Evolutionary conservation across 2,113 vertebrate species (phyloP).

Genomic region (Bothrops jararaca): DNA sequence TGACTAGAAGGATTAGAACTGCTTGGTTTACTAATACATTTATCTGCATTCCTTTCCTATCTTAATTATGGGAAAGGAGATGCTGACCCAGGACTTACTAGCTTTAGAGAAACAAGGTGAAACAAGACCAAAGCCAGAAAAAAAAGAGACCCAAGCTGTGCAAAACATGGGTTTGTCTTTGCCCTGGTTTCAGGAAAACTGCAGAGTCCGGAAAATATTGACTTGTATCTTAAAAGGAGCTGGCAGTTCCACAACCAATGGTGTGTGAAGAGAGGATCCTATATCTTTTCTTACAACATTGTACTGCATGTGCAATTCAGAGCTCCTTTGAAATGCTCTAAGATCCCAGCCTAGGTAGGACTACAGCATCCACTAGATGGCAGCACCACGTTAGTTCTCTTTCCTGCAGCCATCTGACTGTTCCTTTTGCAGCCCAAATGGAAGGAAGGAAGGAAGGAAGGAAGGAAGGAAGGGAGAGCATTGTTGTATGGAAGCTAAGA

Average conservation of each 20-base stretch:
- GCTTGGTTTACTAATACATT: background rate
- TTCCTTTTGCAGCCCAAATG: background rate
- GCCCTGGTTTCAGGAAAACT: background rate
- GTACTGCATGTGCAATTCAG: background rate
- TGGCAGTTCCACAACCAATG: background rate
- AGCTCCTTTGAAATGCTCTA: background rate
- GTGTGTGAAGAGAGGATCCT: background rate
- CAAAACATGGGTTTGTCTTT: background rate
- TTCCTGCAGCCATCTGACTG: background rate
- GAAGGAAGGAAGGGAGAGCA: background rate
- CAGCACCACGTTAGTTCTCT: background rate
- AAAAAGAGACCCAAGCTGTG: background rate
- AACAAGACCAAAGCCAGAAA: background rate
- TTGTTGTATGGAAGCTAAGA: conserved; percentile 14
- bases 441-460: too few relatives aligned
- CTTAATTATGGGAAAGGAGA: background rate
- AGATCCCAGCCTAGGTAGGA: background rate
- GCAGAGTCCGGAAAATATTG: background rate
- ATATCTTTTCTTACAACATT: background rate
- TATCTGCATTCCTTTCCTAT: background rate
- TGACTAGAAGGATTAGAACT: background rate
- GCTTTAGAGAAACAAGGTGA: background rate
- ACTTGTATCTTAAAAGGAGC: background rate
- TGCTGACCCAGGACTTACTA: background rate
- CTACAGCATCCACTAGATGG: background rate